Base-by-base conservation (phyloP, 2,797 vertebrate genomes). In the Buceros bicornis region DNA sequence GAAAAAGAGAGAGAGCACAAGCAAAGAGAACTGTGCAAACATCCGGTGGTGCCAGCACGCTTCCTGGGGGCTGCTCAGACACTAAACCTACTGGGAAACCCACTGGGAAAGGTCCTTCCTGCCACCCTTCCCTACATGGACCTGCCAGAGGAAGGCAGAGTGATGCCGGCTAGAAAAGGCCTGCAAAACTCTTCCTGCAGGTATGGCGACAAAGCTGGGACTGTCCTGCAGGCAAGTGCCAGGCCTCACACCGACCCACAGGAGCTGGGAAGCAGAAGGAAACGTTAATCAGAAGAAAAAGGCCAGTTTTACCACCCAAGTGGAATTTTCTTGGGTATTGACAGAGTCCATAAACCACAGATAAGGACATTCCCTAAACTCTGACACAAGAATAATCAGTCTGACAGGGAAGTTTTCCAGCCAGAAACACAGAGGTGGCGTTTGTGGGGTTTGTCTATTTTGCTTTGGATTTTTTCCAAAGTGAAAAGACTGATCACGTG, bases 401-500 rank as follows among this genome's bases (percentile, higher is more conserved):
- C 45, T 45, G 26, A 60, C 69, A 1, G 5, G 19, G 42, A 54
- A 54, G 9, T 61, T 25, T 61, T 82, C n/a, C 28, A 29, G 8
- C 14, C 20, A 33, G 66, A 82, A 45, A 28, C 28, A 2, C 11
- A 60, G 35, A 47, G 11, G 13, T 47, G 19, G 29, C 5, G 9
- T 13, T 70, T 28, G 33, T 24, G 24, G 24, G 2, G 28, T n/a
- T 61, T 18, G 37, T 53, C 61, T 43, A 21, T 62, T 71, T 57
- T 35, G 35, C 14, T 69, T 56, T 42, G 8, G 5, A 3, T 61
- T 66, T 57, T 35, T 50, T 3, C 33, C 33, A 33, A 24, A 67
- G 33, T 3, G 0, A n/a, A 56, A 78, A 50, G 16, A 42, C 26
- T 3, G 6, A 28, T 8, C 9, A 6, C 2, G 0, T 43, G 8